Percentiles rank a stretch among this genome's conserved stretches.
These are phyloP conservation scores for Hipposideros larvatus DNA, from an alignment of 2,797 vertebrate genomes.

Conservation along the genomic window DNA sequence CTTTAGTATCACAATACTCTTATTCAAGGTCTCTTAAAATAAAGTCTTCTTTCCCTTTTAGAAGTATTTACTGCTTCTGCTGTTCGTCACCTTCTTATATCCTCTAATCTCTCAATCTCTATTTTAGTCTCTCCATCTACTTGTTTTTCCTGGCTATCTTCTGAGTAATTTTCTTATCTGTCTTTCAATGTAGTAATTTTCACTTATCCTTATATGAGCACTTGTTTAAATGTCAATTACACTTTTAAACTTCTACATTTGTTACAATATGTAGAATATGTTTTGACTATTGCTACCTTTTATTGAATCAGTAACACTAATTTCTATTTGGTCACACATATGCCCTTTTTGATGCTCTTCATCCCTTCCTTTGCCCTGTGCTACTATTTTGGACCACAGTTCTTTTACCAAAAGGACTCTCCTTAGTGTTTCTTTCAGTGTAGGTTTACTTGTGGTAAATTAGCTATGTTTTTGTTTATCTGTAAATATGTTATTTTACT, in stretches of 20 bases:
- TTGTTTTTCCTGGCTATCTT: background rate
- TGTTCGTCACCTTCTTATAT: background rate
- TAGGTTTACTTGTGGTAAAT: background rate
- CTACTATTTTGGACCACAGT: background rate
- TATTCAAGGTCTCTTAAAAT: background rate
- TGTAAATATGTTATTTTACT: background rate
- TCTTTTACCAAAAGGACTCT: background rate
- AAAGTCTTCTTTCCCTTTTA: background rate
- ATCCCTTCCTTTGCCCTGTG: background rate
- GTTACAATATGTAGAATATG: accelerated
- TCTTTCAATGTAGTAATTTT: background rate
- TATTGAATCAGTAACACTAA: background rate
- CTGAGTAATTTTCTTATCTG: background rate
- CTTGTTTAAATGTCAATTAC: background rate
- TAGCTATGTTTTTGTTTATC: background rate
- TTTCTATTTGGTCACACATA: background rate
- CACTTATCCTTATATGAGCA: background rate
- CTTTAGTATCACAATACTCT: background rate
- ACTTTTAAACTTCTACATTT: background rate
- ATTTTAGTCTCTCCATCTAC: background rate
- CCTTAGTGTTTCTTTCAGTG: background rate
- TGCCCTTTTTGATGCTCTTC: background rate
- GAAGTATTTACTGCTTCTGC: background rate
- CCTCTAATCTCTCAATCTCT: background rate
- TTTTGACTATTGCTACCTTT: background rate